A percentile compares a stretch with the other conserved stretches of the same genome.
These are phyloP conservation scores for Plagodis dolabraria DNA, from an alignment of 2,888 invertebrate species.

Conservation along the genomic window DNA sequence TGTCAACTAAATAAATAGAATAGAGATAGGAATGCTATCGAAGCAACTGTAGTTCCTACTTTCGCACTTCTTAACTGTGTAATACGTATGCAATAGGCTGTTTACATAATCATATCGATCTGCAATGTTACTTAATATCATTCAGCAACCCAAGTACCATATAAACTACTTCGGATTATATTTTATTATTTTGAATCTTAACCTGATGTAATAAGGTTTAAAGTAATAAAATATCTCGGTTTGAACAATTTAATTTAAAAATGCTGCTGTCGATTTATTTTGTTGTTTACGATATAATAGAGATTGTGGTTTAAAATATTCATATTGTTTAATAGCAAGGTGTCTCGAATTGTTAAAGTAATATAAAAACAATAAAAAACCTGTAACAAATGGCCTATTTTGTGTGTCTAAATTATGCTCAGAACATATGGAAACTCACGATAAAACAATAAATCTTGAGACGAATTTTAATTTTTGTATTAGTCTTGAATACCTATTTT, in stretches of 20 bases:
- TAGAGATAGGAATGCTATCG: constrained; percentile 29
- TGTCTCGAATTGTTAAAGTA: constrained; percentile 37
- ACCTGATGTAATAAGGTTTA: constrained; percentile 6
- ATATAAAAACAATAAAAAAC: constrained; percentile 8
- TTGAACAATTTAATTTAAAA: no score
- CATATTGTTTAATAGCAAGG: constrained; percentile 38
- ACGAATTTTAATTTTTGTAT: constrained; percentile 76
- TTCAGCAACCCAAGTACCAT: constrained; percentile 14
- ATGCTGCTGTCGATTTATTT: no score
- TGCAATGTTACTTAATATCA: constrained; percentile 20
- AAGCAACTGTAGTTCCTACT: constrained; percentile 59
- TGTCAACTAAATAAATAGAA: constrained; percentile 22
- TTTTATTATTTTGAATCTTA: constrained; percentile 7
- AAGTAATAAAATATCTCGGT: neutral
- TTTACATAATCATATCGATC: constrained; percentile 41
- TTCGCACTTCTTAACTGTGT: constrained; percentile 43
- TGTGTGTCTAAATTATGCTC: constrained; percentile 44
- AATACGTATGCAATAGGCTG: constrained; percentile 39
- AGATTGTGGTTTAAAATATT: constrained; percentile 13
- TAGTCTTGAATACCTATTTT: constrained; percentile 79
- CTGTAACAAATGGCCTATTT: constrained; percentile 49
- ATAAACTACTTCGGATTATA: neutral
- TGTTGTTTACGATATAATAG: neutral
- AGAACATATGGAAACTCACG: constrained; percentile 8
- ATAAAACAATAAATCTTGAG: constrained; percentile 39